phyloP scores from a whole-genome alignment of 37 sponge, comb jelly and placozoan genomes.

The Sycon ciliatum region DNA sequence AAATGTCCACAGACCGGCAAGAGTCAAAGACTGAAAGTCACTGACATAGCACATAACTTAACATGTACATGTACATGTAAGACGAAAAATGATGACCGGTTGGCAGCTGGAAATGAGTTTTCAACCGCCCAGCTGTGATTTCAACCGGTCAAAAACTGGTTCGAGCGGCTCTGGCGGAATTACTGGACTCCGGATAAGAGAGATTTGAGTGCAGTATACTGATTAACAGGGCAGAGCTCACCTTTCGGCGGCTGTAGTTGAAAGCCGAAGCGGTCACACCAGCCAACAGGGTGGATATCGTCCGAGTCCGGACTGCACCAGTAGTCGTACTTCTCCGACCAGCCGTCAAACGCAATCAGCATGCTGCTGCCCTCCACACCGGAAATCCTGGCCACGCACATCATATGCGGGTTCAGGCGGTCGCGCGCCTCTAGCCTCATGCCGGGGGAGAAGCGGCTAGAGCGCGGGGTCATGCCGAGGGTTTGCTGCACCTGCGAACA shows the following conservation, averaged over 20 bases:
- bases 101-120: too few relatives aligned
- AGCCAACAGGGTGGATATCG: constrained; percentile 50
- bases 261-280: constrained; percentile 24
- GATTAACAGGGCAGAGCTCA: not conserved
- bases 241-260: constrained; percentile 23
- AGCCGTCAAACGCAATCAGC: constrained; percentile 78
- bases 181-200: not conserved
- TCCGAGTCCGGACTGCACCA: constrained; percentile 36
- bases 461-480: too few relatives aligned
- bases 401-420: constrained; percentile 9
- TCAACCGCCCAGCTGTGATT: not conserved
- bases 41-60: too few relatives aligned
- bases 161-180: not conserved
- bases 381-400: constrained; percentile 11
- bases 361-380: constrained; percentile 1
- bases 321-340: constrained; percentile 55
- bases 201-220: not conserved
- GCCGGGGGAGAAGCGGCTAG: too few relatives aligned
- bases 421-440: constrained; percentile 1
- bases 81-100: too few relatives aligned
- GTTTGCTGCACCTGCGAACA: too few relatives aligned
- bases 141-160: not conserved
- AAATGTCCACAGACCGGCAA: too few relatives aligned
- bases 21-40: too few relatives aligned
- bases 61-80: too few relatives aligned